Conservation (phyloP, 2,797 vertebrate species). For the Coregonus sp. region DNA sequence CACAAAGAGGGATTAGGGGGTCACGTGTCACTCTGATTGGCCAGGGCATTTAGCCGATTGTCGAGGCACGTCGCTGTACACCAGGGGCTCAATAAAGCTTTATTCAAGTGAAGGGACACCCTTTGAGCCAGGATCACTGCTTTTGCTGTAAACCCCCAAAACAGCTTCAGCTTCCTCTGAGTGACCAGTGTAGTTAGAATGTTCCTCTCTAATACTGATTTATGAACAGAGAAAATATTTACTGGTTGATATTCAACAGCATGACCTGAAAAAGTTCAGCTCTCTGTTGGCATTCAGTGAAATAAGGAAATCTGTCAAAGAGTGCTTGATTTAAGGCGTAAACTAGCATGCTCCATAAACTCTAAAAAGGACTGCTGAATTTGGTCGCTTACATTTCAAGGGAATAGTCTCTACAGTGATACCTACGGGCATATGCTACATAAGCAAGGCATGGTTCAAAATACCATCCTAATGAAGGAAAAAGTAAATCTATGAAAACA, state of each 20-base stretch:
- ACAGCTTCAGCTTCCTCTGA: neutral
- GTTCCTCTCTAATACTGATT: conserved; percentile 26
- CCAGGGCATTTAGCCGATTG: conserved; percentile 91
- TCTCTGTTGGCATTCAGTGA: conserved; percentile 8
- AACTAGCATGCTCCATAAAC: neutral
- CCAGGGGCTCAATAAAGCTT: conserved; percentile 83
- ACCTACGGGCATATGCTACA: conserved; percentile 40
- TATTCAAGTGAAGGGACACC: conserved; percentile 75
- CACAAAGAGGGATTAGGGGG: conserved; percentile 92
- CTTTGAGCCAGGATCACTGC: conserved; percentile 69
- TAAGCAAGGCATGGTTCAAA: conserved; percentile 49
- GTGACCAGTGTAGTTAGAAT: neutral
- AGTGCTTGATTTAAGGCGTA: conserved; percentile 18
- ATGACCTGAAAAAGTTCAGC: conserved; percentile 13
- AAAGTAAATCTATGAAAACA: conserved; percentile 65
- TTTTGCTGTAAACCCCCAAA: conserved; percentile 50
- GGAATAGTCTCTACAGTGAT: conserved; percentile 46
- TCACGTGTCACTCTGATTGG: conserved; percentile 91
- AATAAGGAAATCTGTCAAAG: conserved; percentile 1
- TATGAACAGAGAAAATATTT: conserved; percentile 16
- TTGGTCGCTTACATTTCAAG: conserved; percentile 5
- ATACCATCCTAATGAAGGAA: conserved; percentile 44
- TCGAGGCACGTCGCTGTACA: conserved; percentile 83
- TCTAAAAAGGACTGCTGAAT: conserved; percentile 9
- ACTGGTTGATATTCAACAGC: conserved; percentile 7